Percentiles rank a stretch among this genome's conserved stretches.
These are phyloP conservation scores for Illadopsis cleaveri DNA, from an alignment of 2,113 vertebrate genomes.

Conservation along the genomic window DNA sequence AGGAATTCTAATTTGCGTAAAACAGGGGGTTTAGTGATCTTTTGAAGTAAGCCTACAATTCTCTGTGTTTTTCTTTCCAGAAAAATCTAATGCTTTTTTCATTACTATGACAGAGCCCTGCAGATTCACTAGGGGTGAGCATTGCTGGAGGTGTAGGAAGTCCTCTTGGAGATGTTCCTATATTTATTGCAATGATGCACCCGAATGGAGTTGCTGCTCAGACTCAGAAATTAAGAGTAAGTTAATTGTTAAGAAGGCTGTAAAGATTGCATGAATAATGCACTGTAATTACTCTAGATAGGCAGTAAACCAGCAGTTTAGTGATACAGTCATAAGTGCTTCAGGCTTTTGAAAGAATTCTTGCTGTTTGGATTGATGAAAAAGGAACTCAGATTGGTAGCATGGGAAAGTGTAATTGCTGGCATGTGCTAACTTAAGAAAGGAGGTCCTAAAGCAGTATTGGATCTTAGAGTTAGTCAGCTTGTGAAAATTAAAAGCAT, in stretches of 20 bases:
- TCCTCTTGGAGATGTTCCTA: conserved; percentile 93
- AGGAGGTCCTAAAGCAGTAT: background rate
- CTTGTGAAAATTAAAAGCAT: background rate
- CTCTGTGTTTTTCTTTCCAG: background rate
- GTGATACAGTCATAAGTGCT: background rate
- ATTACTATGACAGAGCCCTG: conserved; percentile 73
- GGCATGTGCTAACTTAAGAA: background rate
- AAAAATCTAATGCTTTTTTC: background rate
- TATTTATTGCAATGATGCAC: conserved; percentile 99
- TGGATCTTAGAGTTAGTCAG: background rate
- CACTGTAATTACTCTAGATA: background rate
- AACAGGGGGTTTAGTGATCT: background rate
- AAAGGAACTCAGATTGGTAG: background rate
- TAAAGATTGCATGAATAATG: background rate
- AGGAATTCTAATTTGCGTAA: background rate
- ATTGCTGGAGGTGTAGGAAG: conserved; percentile 97
- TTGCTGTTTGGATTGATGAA: background rate
- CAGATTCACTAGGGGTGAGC: conserved; percentile 91
- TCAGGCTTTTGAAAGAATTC: background rate
- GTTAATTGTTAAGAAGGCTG: background rate
- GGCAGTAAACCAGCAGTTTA: background rate
- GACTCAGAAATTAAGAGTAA: conserved; percentile 92
- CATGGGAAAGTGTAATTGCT: background rate
- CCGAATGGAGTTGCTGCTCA: conserved; percentile 91
- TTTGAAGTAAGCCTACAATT: background rate